Conservation (phyloP, 2,888 invertebrate species). For the Serrognathus titanus region DNA sequence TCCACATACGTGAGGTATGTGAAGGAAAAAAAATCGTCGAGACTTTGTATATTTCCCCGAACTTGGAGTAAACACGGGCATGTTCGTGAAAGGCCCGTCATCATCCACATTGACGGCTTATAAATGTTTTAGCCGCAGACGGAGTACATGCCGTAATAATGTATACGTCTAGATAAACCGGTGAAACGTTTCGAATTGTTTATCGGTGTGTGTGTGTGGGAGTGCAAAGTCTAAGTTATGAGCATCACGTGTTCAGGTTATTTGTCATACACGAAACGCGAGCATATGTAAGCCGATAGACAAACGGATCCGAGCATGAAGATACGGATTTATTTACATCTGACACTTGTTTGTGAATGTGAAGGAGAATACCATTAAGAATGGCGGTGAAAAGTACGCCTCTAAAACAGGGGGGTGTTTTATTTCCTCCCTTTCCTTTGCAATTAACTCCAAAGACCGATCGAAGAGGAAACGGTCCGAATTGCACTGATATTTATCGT, state of each 20-base stretch:
- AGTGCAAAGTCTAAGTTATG: constrained; percentile 19
- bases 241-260: constrained; percentile 12
- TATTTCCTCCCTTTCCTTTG: constrained; percentile 10
- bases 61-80: constrained; percentile 26
- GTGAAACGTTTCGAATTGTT: constrained; percentile 29
- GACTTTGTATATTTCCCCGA: constrained; percentile 20
- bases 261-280: constrained; percentile 14
- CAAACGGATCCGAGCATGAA: constrained; percentile 4
- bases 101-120: constrained; percentile 24
- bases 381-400: not conserved
- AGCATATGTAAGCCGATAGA: constrained; percentile 1
- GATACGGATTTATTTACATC: constrained; percentile 4
- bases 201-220: constrained; percentile 22
- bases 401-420: not conserved
- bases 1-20: too few relatives aligned
- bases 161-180: constrained; percentile 25
- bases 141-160: constrained; percentile 23
- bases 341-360: constrained; percentile 4
- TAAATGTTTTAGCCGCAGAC: constrained; percentile 24
- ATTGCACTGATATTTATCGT: too few relatives aligned
- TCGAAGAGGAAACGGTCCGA: constrained; percentile 2
- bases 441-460: constrained; percentile 4
- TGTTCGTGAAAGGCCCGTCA: constrained; percentile 26
- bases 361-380: constrained; percentile 2
- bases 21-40: not conserved